Percentiles rank a stretch among this genome's conserved stretches.
Conservation (phyloP, 2,797 vertebrate genomes). For the Thalassophryne amazonica region DNA sequence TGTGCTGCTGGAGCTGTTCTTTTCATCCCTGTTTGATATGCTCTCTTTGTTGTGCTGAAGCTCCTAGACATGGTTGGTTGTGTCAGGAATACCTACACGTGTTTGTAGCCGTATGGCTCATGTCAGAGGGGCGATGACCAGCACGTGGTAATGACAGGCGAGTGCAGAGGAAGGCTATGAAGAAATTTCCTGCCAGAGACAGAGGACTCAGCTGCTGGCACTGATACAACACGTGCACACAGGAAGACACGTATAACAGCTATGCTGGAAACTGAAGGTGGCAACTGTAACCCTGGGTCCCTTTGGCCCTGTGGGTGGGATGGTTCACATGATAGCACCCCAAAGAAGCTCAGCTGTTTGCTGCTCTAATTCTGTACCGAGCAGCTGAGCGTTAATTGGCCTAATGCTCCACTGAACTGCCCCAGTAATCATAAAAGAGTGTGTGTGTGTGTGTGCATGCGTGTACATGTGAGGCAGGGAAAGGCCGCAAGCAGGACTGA, state of each 20-base stretch:
- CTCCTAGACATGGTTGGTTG: conserved; percentile 40
- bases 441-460: conserved; percentile 1
- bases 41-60: conserved; percentile 16
- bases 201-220: neutral
- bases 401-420: conserved; percentile 58
- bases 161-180: conserved; percentile 15
- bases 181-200: conserved; percentile 8
- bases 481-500: too few relatives aligned
- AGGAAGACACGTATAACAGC: conserved; percentile 11
- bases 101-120: conserved; percentile 3
- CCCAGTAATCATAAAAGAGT: conserved; percentile 27
- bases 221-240: conserved; percentile 2
- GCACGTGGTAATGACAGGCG: conserved; percentile 18
- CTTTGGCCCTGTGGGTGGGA: conserved; percentile 60
- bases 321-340: conserved; percentile 67
- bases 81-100: conserved; percentile 18
- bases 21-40: conserved; percentile 45
- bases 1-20: conserved; percentile 51
- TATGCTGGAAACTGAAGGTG: conserved; percentile 38
- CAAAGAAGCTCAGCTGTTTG: conserved; percentile 75
- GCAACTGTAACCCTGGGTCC: conserved; percentile 57
- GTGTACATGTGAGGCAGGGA: neutral
- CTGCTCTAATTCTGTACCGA: conserved; percentile 71
- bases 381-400: conserved; percentile 70
- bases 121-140: conserved; percentile 42